A percentile compares a stretch with the other conserved stretches of the same genome.
phyloP scores from a whole-genome alignment of 1,140 invertebrate species.

The Drosophila busckii region DNA sequence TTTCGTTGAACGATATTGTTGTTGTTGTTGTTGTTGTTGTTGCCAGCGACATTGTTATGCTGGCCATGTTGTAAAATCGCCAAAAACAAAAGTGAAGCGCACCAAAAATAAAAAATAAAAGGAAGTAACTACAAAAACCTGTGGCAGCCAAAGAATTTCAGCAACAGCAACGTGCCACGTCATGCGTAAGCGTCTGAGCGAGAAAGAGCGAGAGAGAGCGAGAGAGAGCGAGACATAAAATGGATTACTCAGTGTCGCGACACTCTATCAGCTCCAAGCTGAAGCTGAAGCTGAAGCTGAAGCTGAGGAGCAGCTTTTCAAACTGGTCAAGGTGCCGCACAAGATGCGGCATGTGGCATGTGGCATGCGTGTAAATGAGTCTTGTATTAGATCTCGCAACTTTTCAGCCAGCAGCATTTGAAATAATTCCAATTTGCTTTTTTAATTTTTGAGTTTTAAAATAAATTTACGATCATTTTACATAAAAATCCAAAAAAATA shows the following conservation, averaged over 20 bases:
- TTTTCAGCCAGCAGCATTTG: no score
- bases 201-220: slow-evolving; percentile 46
- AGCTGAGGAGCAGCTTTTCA: slow-evolving; percentile 3
- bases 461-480: no score
- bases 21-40: slow-evolving; percentile 1
- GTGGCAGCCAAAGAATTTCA: background rate
- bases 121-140: slow-evolving; percentile 4
- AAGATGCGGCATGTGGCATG: background rate
- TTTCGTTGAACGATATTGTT: slow-evolving; percentile 45
- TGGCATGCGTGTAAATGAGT: no score
- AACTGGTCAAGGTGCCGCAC: slow-evolving; percentile 20
- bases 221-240: slow-evolving; percentile 37
- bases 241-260: slow-evolving; percentile 73
- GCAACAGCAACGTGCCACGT: slow-evolving; percentile 44
- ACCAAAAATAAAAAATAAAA: slow-evolving; percentile 1
- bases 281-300: background rate
- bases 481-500: no score
- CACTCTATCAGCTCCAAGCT: slow-evolving; percentile 56
- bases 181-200: slow-evolving; percentile 66
- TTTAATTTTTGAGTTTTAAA: no score
- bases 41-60: slow-evolving; percentile 65
- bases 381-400: no score
- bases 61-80: slow-evolving; percentile 71
- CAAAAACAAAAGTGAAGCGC: slow-evolving; percentile 62
- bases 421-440: no score